Percentiles rank a stretch among this genome's conserved stretches.
phyloP scores from a whole-genome alignment of 2,113 vertebrate genomes.

The Tachycineta bicolor region DNA sequence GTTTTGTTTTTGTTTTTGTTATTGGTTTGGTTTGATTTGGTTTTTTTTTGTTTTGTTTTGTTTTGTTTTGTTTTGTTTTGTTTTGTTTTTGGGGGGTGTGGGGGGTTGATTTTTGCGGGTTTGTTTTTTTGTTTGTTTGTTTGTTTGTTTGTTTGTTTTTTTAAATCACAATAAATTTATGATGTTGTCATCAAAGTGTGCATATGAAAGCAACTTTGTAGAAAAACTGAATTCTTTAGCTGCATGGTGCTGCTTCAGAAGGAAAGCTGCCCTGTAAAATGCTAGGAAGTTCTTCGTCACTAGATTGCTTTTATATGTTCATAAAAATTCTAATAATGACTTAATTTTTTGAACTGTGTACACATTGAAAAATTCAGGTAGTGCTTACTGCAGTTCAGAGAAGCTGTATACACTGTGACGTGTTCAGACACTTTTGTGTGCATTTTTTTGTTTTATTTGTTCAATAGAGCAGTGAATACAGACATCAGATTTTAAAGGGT shows the following conservation, averaged over 20 bases:
- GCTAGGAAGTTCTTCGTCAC: not conserved
- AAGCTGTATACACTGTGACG: not conserved
- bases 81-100: too few species aligned
- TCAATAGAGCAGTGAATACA: not conserved
- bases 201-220: not conserved
- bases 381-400: not conserved
- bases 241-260: not conserved
- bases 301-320: conserved; percentile 9
- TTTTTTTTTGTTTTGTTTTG: not conserved
- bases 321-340: conserved; percentile 9
- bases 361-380: not conserved
- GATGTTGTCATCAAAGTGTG: not conserved
- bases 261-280: not conserved
- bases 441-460: not conserved
- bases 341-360: not conserved
- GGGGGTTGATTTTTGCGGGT: too few species aligned
- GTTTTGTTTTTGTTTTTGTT: too few species aligned
- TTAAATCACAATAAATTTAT: not conserved
- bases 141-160: not conserved
- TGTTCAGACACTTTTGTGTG: not conserved
- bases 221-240: not conserved
- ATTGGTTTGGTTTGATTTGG: too few species aligned
- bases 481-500: not conserved
- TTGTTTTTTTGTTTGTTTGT: too few species aligned
- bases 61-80: fast-evolving